Conservation (phyloP, 2,888 invertebrate species). For the Hyppa rectilinea region DNA sequence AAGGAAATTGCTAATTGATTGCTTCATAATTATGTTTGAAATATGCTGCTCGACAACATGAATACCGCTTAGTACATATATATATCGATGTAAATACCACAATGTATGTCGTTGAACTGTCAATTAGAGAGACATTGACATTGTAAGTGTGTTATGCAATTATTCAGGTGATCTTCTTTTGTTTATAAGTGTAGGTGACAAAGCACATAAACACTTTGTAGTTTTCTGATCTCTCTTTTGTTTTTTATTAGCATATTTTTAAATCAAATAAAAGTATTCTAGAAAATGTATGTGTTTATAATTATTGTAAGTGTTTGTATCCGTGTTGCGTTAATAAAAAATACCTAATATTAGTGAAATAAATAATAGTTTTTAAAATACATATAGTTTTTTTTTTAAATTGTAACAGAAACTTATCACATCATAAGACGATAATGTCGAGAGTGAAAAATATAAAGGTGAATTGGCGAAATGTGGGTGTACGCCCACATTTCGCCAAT, state of each 20-base stretch:
- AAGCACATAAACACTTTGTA: neutral
- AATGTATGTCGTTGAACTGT: too few species aligned
- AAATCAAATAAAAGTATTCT: constrained; percentile 22
- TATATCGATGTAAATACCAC: too few species aligned
- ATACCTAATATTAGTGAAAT: neutral
- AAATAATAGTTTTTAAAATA: neutral
- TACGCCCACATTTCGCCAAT: too few species aligned
- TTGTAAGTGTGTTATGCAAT: neutral
- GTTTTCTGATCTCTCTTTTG: neutral
- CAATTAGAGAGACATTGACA: too few species aligned
- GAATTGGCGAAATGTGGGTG: too few species aligned
- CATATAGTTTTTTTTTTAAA: neutral
- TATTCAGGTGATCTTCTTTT: neutral
- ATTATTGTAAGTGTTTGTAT: too few species aligned
- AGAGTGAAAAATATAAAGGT: too few species aligned
- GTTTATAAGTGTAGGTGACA: neutral
- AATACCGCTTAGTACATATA: too few species aligned
- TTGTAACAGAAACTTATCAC: neutral
- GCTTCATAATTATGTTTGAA: too few species aligned
- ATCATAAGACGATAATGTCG: too few species aligned
- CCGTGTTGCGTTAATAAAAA: neutral
- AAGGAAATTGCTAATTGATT: too few species aligned
- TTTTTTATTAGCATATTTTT: neutral
- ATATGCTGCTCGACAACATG: too few species aligned
- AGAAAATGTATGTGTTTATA: neutral